These are phyloP conservation scores for Sander lucioperca DNA, from an alignment of 2,113 vertebrate genomes.

Conservation along the genomic window DNA sequence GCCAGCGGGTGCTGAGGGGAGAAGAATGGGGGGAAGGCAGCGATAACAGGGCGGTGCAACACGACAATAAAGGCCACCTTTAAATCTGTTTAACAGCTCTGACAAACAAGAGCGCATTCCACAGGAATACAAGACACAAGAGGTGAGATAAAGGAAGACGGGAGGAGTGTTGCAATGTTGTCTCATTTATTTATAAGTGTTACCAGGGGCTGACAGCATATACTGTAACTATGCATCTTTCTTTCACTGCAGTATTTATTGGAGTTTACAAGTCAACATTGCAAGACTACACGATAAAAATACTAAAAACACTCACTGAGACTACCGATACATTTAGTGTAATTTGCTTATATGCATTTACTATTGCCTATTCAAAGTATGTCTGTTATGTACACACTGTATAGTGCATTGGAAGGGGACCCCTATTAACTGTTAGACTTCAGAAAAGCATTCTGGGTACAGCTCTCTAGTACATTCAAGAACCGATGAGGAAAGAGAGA, in stretches of 20 bases:
- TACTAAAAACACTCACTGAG: neutral
- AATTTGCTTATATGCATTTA: neutral
- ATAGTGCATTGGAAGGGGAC: too few species aligned
- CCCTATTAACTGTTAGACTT: too few species aligned
- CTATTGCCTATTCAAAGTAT: neutral
- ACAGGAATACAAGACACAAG: slow-evolving; percentile 2
- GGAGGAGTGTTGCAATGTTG: neutral
- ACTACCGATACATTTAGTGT: neutral
- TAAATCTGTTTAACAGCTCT: slow-evolving; percentile 67
- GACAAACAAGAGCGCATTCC: slow-evolving; percentile 24
- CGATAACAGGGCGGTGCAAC: slow-evolving; percentile 59
- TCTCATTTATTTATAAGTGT: neutral
- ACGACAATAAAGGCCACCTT: slow-evolving; percentile 64
- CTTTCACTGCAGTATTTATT: neutral
- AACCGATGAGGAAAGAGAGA: too few species aligned
- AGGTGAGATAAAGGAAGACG: neutral
- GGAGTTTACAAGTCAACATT: neutral
- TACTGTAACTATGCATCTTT: neutral
- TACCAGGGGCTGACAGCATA: neutral
- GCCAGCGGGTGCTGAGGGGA: slow-evolving; percentile 53
- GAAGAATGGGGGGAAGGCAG: slow-evolving; percentile 49
- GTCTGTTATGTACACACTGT: too few species aligned
- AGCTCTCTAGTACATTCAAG: too few species aligned
- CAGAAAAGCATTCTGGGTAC: too few species aligned
- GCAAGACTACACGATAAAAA: neutral